Base-by-base conservation (phyloP, 2,888 invertebrate genomes). In the Arge pagana region DNA sequence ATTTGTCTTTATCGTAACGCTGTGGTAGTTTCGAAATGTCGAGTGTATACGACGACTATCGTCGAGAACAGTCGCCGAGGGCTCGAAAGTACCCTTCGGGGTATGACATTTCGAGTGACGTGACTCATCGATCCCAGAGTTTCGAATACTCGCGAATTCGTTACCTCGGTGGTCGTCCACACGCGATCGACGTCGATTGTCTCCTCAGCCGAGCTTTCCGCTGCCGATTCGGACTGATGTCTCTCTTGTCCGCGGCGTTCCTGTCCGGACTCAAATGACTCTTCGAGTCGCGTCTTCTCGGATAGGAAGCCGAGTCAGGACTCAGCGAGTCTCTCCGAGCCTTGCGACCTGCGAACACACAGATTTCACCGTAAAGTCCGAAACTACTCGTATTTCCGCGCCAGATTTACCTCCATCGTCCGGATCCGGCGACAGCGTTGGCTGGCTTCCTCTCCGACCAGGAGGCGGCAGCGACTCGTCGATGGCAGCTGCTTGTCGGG, bases 401-500 rank as follows among this genome's bases (percentile, higher is more conserved):
- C 13, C n/a, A 7, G 7, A 35, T 13, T 5, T 57, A 68, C 75
- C 76, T 63, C 75, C 74, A 56, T 87, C 87, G 50, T 82, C 83
- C 1, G 84, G 85, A 73, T 93, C 93, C 1, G 93, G 93, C 40
- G 90, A 90, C 35, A 93, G 78, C 1, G 86, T 85, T 2, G 93
- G 92, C 55, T 93, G 91, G 2, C 90, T 91, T 56, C 89, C 91
- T 35, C 92, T 82, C 36, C 92, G 83, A 55, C 83, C 81, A 18
- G 86, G 86, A 1, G 90, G 90, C 45, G 90, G 82, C 62, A 82
- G 85, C 31, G 89, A 88, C 74, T 94, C 93, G 77, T 94, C 94
- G 68, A 90, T 92, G 28, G 93, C 90, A 4, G 93, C 93, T 13
- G 91, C 90, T 77, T 94, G 94, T 24, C 94, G 82, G 68, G 91